Evolutionary conservation across 2,113 vertebrate genomes (phyloP).

Genomic region (Clarias gariepinus): DNA sequence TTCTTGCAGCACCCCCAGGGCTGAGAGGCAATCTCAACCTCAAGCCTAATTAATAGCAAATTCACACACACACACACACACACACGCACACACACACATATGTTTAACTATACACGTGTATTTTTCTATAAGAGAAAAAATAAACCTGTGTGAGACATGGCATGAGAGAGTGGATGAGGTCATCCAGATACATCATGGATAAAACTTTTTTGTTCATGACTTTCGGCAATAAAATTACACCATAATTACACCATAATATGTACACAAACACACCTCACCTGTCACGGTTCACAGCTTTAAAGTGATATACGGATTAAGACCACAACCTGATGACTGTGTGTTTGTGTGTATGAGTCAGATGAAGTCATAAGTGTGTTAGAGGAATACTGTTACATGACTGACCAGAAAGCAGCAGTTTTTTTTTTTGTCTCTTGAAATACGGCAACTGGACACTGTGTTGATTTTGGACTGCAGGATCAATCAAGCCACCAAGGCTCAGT

Average conservation of each 20-base stretch:
- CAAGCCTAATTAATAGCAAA: not conserved
- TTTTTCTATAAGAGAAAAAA: not conserved
- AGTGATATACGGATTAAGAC: not conserved
- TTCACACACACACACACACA: no score
- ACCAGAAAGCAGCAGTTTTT: conserved; percentile 1
- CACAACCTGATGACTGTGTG: not conserved
- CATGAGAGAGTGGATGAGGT: conserved; percentile 4
- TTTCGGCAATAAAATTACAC: not conserved
- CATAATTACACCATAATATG: conserved; percentile 7
- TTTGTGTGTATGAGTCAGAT: not conserved
- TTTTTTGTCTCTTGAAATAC: conserved; percentile 25
- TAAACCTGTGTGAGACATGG: not conserved
- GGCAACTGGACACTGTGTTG: conserved; percentile 39
- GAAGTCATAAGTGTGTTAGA: conserved; percentile 21
- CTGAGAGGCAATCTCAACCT: not conserved
- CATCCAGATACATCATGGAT: not conserved
- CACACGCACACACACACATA: no score
- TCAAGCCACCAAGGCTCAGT: conserved; percentile 33
- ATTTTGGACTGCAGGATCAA: conserved; percentile 38
- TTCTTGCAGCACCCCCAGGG: not conserved
- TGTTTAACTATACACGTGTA: not conserved
- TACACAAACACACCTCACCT: conserved; percentile 10
- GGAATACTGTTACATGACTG: conserved; percentile 9
- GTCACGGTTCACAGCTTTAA: conserved; percentile 4
- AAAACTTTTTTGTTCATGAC: not conserved